Percentiles rank a stretch among this genome's conserved stretches.
phyloP scores from a whole-genome alignment of 53 echinoderm and acorn worm species.

The Henricia sp. region DNA sequence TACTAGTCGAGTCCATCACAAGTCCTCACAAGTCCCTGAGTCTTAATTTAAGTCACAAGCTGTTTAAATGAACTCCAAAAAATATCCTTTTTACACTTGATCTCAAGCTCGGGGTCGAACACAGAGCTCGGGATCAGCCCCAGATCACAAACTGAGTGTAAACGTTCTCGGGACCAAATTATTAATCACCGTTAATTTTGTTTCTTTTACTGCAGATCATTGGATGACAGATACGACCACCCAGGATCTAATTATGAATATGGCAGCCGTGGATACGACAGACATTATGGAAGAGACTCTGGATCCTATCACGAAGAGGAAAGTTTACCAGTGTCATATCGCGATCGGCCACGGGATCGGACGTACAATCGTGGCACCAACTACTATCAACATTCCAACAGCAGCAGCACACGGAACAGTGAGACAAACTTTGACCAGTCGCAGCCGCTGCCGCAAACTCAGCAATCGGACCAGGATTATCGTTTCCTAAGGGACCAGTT shows the following conservation, averaged over 20 bases:
- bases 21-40: too few species aligned
- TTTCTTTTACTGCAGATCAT: slow-evolving; percentile 72
- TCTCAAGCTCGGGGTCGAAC: too few species aligned
- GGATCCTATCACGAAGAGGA: slow-evolving; percentile 85
- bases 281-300: slow-evolving; percentile 86
- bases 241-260: slow-evolving; percentile 89
- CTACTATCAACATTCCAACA: slow-evolving; percentile 96
- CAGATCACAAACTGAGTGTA: too few species aligned
- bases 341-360: slow-evolving; percentile 89
- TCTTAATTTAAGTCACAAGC: too few species aligned
- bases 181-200: slow-evolving; percentile 30
- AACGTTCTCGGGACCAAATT: too few species aligned
- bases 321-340: slow-evolving; percentile 82
- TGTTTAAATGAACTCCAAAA: too few species aligned
- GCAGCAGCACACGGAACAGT: slow-evolving; percentile 47
- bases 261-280: slow-evolving; percentile 82
- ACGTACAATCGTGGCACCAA: slow-evolving; percentile 79
- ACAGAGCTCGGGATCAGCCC: too few species aligned
- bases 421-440: slow-evolving; percentile 53
- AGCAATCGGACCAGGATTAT: slow-evolving; percentile 73
- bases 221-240: slow-evolving; percentile 89
- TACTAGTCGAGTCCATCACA: too few species aligned
- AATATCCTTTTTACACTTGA: too few species aligned
- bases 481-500: slow-evolving; percentile 72
- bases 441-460: slow-evolving; percentile 41